phyloP scores from a whole-genome alignment of 1,140 invertebrate genomes.

The Danaus melanippus region DNA sequence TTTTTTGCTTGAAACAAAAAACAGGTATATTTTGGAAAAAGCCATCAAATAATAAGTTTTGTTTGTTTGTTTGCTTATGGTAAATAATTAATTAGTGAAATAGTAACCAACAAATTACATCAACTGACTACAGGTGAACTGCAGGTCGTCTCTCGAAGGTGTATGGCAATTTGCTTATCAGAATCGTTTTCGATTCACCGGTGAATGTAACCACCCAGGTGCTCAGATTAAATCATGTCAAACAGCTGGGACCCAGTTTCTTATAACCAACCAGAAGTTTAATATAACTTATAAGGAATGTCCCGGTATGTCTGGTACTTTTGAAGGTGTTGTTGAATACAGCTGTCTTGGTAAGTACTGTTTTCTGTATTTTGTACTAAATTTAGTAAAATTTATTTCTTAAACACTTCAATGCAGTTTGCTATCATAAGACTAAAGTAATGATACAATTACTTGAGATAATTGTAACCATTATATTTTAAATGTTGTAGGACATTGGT shows the following conservation, averaged over 20 bases:
- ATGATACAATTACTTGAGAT: neutral
- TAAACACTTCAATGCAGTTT: no score
- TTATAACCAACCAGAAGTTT: slow-evolving; percentile 97
- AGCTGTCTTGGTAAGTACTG: slow-evolving; percentile 81
- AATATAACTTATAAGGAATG: slow-evolving; percentile 95
- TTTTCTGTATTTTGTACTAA: no score
- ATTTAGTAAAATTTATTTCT: no score
- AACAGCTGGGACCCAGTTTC: slow-evolving; percentile 94
- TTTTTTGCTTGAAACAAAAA: no score
- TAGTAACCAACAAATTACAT: no score
- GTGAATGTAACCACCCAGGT: slow-evolving; percentile 90
- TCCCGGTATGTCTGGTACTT: slow-evolving; percentile 84
- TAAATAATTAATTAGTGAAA: no score
- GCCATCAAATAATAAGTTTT: no score
- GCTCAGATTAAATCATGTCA: slow-evolving; percentile 95
- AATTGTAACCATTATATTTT: slow-evolving; percentile 8
- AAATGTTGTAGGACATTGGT: slow-evolving; percentile 84
- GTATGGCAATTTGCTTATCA: slow-evolving; percentile 97
- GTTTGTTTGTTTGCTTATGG: no score
- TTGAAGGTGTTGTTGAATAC: slow-evolving; percentile 93
- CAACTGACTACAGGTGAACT: slow-evolving; percentile 78
- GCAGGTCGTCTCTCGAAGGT: slow-evolving; percentile 92
- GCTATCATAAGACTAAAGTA: no score
- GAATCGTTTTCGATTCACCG: slow-evolving; percentile 91
- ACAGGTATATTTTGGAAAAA: no score